These are phyloP conservation scores for Intellagama lesueurii DNA, from an alignment of 2,797 vertebrate genomes.

Conservation along the genomic window DNA sequence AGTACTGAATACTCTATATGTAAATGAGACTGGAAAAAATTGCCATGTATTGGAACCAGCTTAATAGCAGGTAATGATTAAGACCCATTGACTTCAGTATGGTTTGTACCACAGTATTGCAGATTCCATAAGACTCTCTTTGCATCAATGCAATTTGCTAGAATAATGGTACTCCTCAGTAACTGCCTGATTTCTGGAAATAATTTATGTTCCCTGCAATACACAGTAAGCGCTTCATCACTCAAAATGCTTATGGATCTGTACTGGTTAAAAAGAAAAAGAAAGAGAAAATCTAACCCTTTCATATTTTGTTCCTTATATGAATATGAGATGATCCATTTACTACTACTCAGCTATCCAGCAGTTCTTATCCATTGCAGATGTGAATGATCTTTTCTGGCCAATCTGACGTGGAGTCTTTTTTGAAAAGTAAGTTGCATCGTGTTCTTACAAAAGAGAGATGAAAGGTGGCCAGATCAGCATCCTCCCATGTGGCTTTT, in stretches of 20 bases:
- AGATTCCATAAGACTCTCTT: neutral
- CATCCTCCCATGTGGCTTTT: neutral
- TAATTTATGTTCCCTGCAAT: neutral
- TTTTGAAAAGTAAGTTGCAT: neutral
- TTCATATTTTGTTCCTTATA: neutral
- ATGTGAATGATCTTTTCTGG: neutral
- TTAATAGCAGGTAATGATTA: too few relatives aligned
- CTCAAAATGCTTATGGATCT: neutral
- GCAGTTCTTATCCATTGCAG: neutral
- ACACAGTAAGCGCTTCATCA: neutral
- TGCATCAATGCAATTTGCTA: neutral
- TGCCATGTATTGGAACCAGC: too few relatives aligned
- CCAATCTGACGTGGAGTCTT: neutral
- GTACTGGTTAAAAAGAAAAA: neutral
- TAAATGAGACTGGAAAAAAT: neutral
- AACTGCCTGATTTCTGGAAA: neutral
- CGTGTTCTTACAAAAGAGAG: neutral
- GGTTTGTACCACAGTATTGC: too few relatives aligned
- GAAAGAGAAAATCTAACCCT: neutral
- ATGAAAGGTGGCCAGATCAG: slow-evolving; percentile 36
- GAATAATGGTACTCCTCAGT: neutral
- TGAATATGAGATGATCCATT: neutral
- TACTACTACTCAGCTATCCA: neutral
- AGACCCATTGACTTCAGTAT: too few relatives aligned
- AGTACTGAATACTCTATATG: too few relatives aligned